These are phyloP conservation scores for Acanthacorydalis orientalis DNA, from an alignment of 2,888 invertebrate species.

Conservation along the genomic window DNA sequence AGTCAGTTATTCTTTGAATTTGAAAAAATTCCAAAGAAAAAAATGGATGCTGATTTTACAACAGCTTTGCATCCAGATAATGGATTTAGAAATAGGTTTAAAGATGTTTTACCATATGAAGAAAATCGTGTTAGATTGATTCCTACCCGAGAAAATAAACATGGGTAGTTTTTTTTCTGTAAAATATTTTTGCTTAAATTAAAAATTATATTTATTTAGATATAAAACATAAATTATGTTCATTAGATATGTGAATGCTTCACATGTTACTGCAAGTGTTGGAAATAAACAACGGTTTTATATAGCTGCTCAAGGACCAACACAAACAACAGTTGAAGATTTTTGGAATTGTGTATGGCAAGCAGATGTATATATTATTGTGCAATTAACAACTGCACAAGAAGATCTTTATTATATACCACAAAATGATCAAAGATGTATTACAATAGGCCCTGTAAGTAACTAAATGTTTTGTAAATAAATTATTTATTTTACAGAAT, in stretches of 20 bases:
- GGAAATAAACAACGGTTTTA: slow-evolving; percentile 73
- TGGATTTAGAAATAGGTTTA: slow-evolving; percentile 32
- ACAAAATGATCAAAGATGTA: slow-evolving; percentile 34
- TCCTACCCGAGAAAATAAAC: slow-evolving; percentile 67
- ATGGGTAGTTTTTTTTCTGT: slow-evolving; percentile 37
- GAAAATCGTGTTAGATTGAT: slow-evolving; percentile 71
- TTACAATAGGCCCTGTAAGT: slow-evolving; percentile 47
- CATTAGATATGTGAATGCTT: slow-evolving; percentile 3
- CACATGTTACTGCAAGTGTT: slow-evolving; percentile 44
- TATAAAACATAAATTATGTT: slow-evolving; percentile 1
- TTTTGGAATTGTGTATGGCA: slow-evolving; percentile 91
- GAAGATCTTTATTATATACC: slow-evolving; percentile 43
- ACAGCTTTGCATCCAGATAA: slow-evolving; percentile 61
- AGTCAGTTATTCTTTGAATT: slow-evolving; percentile 68
- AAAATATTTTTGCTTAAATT: background rate
- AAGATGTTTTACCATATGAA: slow-evolving; percentile 76
- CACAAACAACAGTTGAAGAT: slow-evolving; percentile 34
- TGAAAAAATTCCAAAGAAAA: slow-evolving; percentile 66
- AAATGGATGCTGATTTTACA: slow-evolving; percentile 48
- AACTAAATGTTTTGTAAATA: background rate
- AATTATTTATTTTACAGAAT: background rate
- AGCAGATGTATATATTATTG: slow-evolving; percentile 65
- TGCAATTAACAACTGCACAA: slow-evolving; percentile 47
- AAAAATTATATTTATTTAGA: background rate
- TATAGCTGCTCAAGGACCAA: slow-evolving; percentile 59